These are phyloP conservation scores for Volucella bombylans DNA, from an alignment of 2,888 invertebrate genomes.

Conservation along the genomic window DNA sequence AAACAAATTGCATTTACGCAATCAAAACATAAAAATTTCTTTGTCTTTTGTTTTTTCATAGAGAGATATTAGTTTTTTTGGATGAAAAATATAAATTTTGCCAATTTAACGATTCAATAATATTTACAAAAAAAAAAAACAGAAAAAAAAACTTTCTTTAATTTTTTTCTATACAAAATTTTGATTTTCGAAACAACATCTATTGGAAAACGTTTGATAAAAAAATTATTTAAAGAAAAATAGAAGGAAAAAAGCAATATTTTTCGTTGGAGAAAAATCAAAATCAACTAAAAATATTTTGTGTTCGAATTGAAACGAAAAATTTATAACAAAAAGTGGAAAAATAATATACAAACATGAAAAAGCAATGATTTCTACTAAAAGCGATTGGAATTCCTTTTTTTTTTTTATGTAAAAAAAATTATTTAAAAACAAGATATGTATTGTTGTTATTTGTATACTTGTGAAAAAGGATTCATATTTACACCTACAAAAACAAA, in stretches of 20 bases:
- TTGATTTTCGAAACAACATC: slow-evolving; percentile 56
- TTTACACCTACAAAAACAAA: neutral
- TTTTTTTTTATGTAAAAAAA: slow-evolving; percentile 21
- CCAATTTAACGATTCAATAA: slow-evolving; percentile 58
- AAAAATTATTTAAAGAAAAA: slow-evolving; percentile 24
- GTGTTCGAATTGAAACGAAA: slow-evolving; percentile 33
- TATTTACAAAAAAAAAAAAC: slow-evolving; percentile 75
- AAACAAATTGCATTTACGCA: slow-evolving; percentile 83
- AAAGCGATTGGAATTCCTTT: slow-evolving; percentile 57
- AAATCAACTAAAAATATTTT: slow-evolving; percentile 40
- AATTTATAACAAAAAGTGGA: slow-evolving; percentile 40
- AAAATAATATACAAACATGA: slow-evolving; percentile 58
- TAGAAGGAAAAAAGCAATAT: slow-evolving; percentile 42
- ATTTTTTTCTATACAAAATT: slow-evolving; percentile 62
- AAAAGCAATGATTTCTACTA: slow-evolving; percentile 70
- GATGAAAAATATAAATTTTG: slow-evolving; percentile 61
- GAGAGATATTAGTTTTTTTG: slow-evolving; percentile 38
- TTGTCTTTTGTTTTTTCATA: slow-evolving; percentile 61
- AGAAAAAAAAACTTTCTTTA: slow-evolving; percentile 43
- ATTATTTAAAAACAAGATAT: slow-evolving; percentile 60
- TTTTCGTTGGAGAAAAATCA: slow-evolving; percentile 25
- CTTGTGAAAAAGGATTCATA: slow-evolving; percentile 66
- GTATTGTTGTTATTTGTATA: slow-evolving; percentile 74
- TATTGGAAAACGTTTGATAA: slow-evolving; percentile 45
- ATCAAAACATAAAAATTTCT: slow-evolving; percentile 76